Evolutionary conservation across 2,888 invertebrate species (phyloP).

Genomic region (Lathronympha strigana): DNA sequence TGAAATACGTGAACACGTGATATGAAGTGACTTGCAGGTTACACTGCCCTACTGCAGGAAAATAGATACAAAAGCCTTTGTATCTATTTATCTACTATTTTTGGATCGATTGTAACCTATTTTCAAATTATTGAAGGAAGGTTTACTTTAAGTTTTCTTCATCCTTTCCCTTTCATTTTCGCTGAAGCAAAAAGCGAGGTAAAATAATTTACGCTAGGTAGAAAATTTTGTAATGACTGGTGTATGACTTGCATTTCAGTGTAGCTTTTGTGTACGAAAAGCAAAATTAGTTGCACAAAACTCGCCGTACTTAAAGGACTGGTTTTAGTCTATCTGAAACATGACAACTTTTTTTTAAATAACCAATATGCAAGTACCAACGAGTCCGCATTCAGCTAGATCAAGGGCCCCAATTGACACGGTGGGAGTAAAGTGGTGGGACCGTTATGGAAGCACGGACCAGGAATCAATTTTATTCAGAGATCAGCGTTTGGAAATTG

Average conservation of each 20-base stretch:
- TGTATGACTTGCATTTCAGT: constrained; percentile 42
- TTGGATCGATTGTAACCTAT: constrained; percentile 11
- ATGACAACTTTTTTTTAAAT: constrained; percentile 6
- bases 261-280: not conserved
- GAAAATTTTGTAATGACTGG: not conserved
- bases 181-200: constrained; percentile 11
- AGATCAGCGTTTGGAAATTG: constrained; percentile 45
- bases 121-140: not conserved
- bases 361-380: constrained; percentile 54
- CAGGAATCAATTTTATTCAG: constrained; percentile 44
- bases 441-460: constrained; percentile 54
- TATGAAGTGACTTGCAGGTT: constrained; percentile 32
- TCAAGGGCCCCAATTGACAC: constrained; percentile 72
- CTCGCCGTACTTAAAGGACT: constrained; percentile 7
- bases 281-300: constrained; percentile 18
- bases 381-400: constrained; percentile 62
- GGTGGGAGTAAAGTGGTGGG: constrained; percentile 67
- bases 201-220: not conserved
- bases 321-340: not conserved
- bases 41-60: constrained; percentile 59
- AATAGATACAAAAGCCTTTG: constrained; percentile 54
- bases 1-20: constrained; percentile 10
- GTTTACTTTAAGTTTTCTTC: not conserved
- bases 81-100: constrained; percentile 17
- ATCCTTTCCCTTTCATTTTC: constrained; percentile 4